These are phyloP conservation scores for Enteromius radiatus DNA, from an alignment of 2,797 vertebrate genomes.

Conservation along the genomic window DNA sequence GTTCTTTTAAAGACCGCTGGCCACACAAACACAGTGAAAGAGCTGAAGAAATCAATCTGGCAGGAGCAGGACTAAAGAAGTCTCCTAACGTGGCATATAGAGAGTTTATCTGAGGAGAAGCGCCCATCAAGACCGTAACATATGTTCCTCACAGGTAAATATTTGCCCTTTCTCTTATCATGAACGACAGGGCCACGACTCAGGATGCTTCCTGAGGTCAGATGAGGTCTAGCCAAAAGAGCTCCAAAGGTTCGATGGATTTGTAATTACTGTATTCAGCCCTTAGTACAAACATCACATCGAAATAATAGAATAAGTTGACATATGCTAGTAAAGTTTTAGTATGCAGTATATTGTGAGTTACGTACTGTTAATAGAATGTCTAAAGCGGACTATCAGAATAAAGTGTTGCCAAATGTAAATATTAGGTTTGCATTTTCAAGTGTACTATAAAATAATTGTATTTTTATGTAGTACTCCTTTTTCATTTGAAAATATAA, in stretches of 20 bases:
- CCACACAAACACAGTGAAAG: background rate
- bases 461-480: too few relatives aligned
- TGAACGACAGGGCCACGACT: conserved; percentile 46
- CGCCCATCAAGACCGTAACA: conserved; percentile 68
- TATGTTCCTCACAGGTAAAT: conserved; percentile 65
- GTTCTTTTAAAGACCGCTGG: background rate
- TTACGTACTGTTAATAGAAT: too few relatives aligned
- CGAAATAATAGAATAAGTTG: too few relatives aligned
- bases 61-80: background rate
- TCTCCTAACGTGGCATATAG: conserved; percentile 19
- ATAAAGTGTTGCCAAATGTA: too few relatives aligned
- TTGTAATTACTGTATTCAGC: conserved; percentile 12
- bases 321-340: too few relatives aligned
- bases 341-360: too few relatives aligned
- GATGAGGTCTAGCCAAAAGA: conserved; percentile 41
- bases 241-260: background rate
- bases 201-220: conserved; percentile 46
- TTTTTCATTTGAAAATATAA: too few relatives aligned
- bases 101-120: conserved; percentile 68
- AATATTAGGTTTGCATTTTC: too few relatives aligned
- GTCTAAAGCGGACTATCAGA: too few relatives aligned
- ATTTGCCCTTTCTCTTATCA: conserved; percentile 65
- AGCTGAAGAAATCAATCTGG: background rate
- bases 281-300: background rate
- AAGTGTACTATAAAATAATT: too few relatives aligned